Base-by-base conservation (phyloP, 2,888 invertebrate genomes). In the Camptogramma bilineatum region DNA sequence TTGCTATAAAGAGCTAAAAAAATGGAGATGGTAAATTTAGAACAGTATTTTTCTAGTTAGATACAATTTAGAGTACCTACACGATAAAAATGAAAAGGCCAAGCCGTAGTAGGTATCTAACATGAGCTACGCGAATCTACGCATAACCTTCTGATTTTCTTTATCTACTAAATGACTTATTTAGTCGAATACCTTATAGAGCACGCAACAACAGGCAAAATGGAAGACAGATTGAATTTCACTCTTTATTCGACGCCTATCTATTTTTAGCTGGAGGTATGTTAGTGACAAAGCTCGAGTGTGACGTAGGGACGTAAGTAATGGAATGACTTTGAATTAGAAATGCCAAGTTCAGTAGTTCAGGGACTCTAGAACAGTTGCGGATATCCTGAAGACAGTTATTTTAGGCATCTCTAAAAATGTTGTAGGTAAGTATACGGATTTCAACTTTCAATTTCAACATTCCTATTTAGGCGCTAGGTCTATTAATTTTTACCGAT, bases 261-360 rank as follows among this genome's bases (percentile, higher is more conserved):
- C 64, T 68, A 68, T 62, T 52, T 62, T 64, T 58, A 68, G 57
- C 48, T 51, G 28, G n/a, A 44, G 0, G 18, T 2, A 16, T 39
- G 28, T 1, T 55, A 28, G 50, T 53, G 62, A 63, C 68, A 60
- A 64, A 58, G 47, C 34, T 54, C 34, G 46, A 21, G 42, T 47
- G 39, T 64, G 52, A 64, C 48, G 64, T 59, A 48, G 4, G 17
- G 13, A 34, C n/a, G 10, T 18, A n/a, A 18, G 17, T 39, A 63
- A 67, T 61, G 48, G 51, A 42, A 51, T 63, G 60, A 64, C 60
- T 47, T 66, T 59, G 44, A 56, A 52, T 52, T 59, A 52, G 55
- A 62, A 63, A 62, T 55, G 28, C 34, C 16, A 62, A 57, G 61
- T 63, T 59, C 52, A 52, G 28, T 21, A 51, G 58, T 58, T 62